Evolutionary conservation across 2,113 vertebrate species (phyloP).

Genomic region (Etheostoma spectabile): DNA sequence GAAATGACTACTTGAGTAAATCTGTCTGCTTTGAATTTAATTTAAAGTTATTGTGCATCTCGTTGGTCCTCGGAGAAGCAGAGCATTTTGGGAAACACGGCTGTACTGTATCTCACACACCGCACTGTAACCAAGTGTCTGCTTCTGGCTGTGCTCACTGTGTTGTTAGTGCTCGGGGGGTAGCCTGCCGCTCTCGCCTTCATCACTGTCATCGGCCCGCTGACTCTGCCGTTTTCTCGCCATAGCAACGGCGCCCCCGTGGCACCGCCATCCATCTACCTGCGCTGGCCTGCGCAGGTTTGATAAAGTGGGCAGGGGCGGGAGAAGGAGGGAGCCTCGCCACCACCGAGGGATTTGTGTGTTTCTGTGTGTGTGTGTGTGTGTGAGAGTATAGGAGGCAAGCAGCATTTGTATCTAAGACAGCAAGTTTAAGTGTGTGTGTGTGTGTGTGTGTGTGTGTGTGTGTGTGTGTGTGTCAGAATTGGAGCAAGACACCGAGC

Average conservation of each 20-base stretch:
- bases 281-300: conserved; percentile 53
- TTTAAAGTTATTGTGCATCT: neutral
- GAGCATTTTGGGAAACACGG: conserved; percentile 63
- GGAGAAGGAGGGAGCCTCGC: conserved; percentile 33
- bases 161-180: conserved; percentile 58
- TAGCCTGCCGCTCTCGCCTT: conserved; percentile 65
- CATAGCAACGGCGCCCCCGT: conserved; percentile 58
- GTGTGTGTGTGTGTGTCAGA: conserved; percentile 39
- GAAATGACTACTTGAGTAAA: neutral
- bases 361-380: conserved; percentile 45
- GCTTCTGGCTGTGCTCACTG: conserved; percentile 66
- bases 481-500: conserved; percentile 44
- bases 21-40: neutral
- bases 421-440: conserved; percentile 26
- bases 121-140: conserved; percentile 52
- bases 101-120: conserved; percentile 41
- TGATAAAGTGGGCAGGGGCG: conserved; percentile 69
- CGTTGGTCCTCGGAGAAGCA: conserved; percentile 35
- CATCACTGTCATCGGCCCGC: conserved; percentile 79
- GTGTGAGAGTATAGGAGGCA: neutral
- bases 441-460: conserved; percentile 10
- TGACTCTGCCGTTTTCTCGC: conserved; percentile 75
- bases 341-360: conserved; percentile 21
- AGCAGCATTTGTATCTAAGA: conserved; percentile 46
- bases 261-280: conserved; percentile 75